Percentiles rank a stretch among this genome's conserved stretches.
Conservation (phyloP, 1,140 invertebrate species). For the Oscheius sp. region DNA sequence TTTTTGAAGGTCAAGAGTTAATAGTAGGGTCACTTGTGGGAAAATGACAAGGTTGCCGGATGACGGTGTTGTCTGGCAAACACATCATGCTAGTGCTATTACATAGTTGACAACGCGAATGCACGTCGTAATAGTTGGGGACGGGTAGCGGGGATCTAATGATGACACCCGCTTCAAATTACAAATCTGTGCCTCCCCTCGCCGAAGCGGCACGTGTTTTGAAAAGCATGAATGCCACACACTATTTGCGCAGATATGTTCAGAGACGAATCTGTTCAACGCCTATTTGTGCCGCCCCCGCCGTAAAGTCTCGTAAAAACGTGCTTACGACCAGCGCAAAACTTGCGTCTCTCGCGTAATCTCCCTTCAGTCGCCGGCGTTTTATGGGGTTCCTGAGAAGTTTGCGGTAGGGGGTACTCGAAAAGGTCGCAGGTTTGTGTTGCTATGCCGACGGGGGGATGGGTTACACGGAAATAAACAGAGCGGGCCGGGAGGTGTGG, state of each 20-base stretch:
- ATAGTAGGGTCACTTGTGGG: no score
- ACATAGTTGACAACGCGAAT: conserved; percentile 4
- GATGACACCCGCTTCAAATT: conserved; percentile 11
- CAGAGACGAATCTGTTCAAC: background rate
- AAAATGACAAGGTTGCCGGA: no score
- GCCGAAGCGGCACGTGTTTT: background rate
- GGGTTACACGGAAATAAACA: no score
- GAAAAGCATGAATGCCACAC: background rate
- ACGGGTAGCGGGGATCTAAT: conserved; percentile 1
- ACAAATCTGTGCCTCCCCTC: background rate
- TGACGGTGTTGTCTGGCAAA: no score
- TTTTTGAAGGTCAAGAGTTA: no score
- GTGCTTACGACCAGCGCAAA: background rate
- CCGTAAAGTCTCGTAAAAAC: conserved; percentile 3
- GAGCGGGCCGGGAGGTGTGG: no score
- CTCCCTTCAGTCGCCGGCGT: background rate
- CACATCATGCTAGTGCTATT: no score
- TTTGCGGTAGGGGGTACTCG: no score
- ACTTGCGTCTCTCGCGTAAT: background rate
- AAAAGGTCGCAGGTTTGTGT: no score
- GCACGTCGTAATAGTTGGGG: no score
- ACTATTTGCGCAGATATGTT: background rate
- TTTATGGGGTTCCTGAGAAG: no score
- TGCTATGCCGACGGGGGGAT: no score
- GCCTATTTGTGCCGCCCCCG: background rate